Conservation (phyloP, 2,113 vertebrate genomes). For the Merops nubicus region DNA sequence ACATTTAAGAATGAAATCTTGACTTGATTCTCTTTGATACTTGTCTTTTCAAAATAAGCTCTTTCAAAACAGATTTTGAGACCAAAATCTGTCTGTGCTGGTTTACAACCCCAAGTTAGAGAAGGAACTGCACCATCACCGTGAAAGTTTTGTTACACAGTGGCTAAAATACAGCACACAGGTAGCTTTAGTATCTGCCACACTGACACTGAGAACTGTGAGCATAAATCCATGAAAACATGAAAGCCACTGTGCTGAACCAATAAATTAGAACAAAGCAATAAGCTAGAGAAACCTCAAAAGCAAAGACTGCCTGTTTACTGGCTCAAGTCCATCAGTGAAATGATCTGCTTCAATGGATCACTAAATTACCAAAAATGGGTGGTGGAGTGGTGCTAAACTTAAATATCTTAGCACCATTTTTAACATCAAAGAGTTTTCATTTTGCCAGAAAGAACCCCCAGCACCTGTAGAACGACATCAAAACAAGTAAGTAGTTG, state of each 20-base stretch:
- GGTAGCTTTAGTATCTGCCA: not conserved
- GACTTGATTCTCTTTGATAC: not conserved
- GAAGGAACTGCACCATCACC: too few species aligned
- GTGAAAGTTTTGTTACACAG: not conserved
- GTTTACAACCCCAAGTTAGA: not conserved
- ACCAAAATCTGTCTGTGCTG: fast-evolving
- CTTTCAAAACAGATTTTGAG: not conserved
- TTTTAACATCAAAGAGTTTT: conserved; percentile 16
- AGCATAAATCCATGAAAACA: not conserved
- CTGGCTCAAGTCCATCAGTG: not conserved
- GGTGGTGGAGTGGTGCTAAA: not conserved
- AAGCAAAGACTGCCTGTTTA: not conserved
- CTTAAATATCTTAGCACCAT: not conserved
- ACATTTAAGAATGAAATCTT: not conserved
- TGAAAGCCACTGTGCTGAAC: not conserved
- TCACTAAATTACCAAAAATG: not conserved
- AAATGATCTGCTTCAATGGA: not conserved
- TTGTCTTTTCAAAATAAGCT: not conserved
- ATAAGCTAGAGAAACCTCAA: not conserved
- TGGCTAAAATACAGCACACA: not conserved
- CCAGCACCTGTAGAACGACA: not conserved
- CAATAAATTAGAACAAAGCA: not conserved
- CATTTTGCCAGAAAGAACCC: not conserved
- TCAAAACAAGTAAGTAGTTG: not conserved
- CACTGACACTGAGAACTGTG: not conserved